Evolutionary conservation across 2,797 vertebrate species (phyloP).

Genomic region (Botia kubotai): DNA sequence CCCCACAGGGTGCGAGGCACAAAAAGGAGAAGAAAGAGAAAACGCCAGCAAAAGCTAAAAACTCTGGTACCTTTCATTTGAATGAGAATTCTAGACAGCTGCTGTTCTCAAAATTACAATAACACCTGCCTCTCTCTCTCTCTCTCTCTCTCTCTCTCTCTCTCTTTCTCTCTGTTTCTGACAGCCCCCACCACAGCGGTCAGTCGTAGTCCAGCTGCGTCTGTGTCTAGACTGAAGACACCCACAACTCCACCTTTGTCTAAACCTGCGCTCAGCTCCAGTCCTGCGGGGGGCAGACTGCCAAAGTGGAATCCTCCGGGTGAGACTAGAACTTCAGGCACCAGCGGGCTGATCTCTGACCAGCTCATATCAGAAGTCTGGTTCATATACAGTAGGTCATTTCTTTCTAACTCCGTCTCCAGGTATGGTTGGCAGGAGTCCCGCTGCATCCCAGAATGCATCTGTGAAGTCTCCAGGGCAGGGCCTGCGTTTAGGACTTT

Average conservation of each 20-base stretch:
- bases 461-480: slow-evolving; percentile 83
- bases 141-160: background rate
- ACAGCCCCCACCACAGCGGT: slow-evolving; percentile 61
- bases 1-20: slow-evolving; percentile 3
- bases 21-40: slow-evolving; percentile 70
- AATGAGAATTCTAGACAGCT: background rate
- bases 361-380: background rate
- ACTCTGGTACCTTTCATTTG: slow-evolving; percentile 25
- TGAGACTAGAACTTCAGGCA: slow-evolving; percentile 59
- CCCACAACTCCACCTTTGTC: slow-evolving; percentile 61
- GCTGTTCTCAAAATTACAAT: background rate
- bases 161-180: slow-evolving; percentile 23
- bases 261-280: slow-evolving; percentile 68
- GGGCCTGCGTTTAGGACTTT: slow-evolving; percentile 90
- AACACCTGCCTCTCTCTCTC: background rate
- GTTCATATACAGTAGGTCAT: background rate
- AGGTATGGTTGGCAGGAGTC: slow-evolving; percentile 81
- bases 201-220: slow-evolving; percentile 54
- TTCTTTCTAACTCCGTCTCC: slow-evolving; percentile 18
- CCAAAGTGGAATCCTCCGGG: slow-evolving; percentile 93
- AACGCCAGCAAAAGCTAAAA: slow-evolving; percentile 65
- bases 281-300: slow-evolving; percentile 75
- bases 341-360: background rate
- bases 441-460: slow-evolving; percentile 55
- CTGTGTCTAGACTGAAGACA: slow-evolving; percentile 48